Evolutionary conservation across 2,113 vertebrate species (phyloP), one percentile per base, ranked within the genome.

Genomic region (Hyaena hyaena): DNA sequence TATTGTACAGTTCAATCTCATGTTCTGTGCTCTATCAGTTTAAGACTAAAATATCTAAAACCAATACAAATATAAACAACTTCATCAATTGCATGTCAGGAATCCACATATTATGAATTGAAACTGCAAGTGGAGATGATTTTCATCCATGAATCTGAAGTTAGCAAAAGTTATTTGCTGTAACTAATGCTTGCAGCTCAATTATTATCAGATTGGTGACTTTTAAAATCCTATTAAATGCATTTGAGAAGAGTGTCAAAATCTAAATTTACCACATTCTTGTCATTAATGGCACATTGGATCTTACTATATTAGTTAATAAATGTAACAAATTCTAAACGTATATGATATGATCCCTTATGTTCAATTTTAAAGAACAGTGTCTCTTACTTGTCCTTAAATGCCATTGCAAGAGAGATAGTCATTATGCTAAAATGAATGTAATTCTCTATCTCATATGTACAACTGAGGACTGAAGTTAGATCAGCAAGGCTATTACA

Each of bases 101-200:
- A 26, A 45, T 90, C 21, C 1, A 85, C 7, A 10, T 24, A 28
- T 43, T 74, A 45, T 28, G n/a, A 39, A 93, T 50, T 58, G 73
- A 43, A 95, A 43, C 17, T 43, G 7, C 14, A 89, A 69, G 1
- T 7, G 28, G 2, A 71, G 28, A 39, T 79, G 87, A 58, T 76
- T 85, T 53, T 91, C 35, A 84, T 33, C 35, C 19, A 63, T 39
- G 23, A 81, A 35, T 92, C 26, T 65, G 86, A 92, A 74, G 5
- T 83, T 55, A 48, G 16, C 21, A 84, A 88, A 83, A 82, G 55
- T 11, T 11, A 26, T 73, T n/a, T 92, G 10, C 33, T 31, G 45
- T 90, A 35, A 48, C 10, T 9, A 61, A 43, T 19, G n/a, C 48
- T 76, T 17, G 0, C 23, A 94, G 63, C 8, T 4, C 43, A 82